phyloP scores from a whole-genome alignment of 1,140 invertebrate genomes.

The Anagrus nilaparvatae region DNA sequence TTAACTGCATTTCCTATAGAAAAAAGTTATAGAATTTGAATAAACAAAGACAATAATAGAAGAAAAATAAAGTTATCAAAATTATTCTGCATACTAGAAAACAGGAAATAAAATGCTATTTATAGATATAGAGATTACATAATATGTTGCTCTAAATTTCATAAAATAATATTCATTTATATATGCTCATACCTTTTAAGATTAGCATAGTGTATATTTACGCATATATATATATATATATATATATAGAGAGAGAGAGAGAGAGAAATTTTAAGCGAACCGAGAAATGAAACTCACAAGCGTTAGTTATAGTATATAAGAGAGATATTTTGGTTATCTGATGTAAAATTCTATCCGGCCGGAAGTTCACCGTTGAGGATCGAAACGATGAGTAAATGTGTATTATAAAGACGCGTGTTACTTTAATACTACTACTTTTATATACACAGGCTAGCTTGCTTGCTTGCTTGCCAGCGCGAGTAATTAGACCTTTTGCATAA shows the following conservation, averaged over 20 bases:
- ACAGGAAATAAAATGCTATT: neutral
- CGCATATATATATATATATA: neutral
- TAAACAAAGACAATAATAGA: neutral
- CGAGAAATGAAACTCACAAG: neutral
- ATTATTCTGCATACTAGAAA: neutral
- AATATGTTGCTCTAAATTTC: neutral
- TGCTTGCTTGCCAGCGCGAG: slow-evolving; percentile 3
- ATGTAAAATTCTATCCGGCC: slow-evolving; percentile 10
- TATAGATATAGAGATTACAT: neutral
- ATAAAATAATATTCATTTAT: no score
- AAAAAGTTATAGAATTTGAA: neutral
- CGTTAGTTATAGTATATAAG: no score
- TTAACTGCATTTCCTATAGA: slow-evolving; percentile 20
- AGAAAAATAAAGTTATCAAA: slow-evolving; percentile 5
- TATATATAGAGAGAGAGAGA: neutral
- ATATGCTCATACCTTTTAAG: no score
- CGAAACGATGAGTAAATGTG: neutral
- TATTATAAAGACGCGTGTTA: no score
- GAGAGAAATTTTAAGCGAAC: slow-evolving; percentile 3
- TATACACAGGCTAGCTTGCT: no score
- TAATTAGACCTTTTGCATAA: slow-evolving; percentile 18
- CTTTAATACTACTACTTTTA: no score
- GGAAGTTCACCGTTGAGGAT: neutral
- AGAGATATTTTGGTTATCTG: slow-evolving; percentile 6
- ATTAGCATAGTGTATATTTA: slow-evolving; percentile 8